Evolutionary conservation across 2,797 vertebrate genomes (phyloP), one percentile per base, ranked within the genome.

Genomic region (Lepus oiostolus): DNA sequence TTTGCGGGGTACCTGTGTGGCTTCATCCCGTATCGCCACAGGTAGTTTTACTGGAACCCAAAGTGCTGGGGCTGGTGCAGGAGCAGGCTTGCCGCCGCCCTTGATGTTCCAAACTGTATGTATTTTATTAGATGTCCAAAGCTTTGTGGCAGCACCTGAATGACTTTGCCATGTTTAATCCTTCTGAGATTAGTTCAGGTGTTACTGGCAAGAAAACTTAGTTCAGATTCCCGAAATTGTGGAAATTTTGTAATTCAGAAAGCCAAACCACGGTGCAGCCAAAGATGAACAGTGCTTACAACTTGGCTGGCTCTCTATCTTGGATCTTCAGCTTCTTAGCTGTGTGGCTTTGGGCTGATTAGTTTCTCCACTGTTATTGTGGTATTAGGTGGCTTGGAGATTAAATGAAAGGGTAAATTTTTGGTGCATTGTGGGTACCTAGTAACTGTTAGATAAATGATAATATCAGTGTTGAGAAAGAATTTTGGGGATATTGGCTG

Each of bases 401-500:
- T 42, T 70, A 38, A 17, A 91, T 21, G n/a, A 54, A 22, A 9
- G 84, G 50, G 30, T 11, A 91, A 87, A n/a, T 88, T 12, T 63
- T 88, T 72, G 76, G 5, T 83, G n/a, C 26, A 19, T 54, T 47
- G 70, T 87, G 67, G 26, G 22, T 70, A 81, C 28, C 4, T 50
- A 52, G 4, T 4, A 75, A 88, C 38, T 35, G 28, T 91, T 84
- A 26, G 26, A 6, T 52, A 63, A 68, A 8, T 38, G 35, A 28
- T 10, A 75, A 3, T 67, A 32, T 32, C 67, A 38, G n/a, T 83
- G 9, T 58, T 4, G 21, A 63, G 60, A 19, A 47, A 89, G 26
- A 21, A 47, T 72, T 96, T 93, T 92, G 68, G 67, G 79, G 82
- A 35, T 58, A 91, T 62, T 67, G 65, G 21, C 16, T 81, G 0